Evolutionary conservation across 2,888 invertebrate species (phyloP).

Genomic region (Diaperis boleti): DNA sequence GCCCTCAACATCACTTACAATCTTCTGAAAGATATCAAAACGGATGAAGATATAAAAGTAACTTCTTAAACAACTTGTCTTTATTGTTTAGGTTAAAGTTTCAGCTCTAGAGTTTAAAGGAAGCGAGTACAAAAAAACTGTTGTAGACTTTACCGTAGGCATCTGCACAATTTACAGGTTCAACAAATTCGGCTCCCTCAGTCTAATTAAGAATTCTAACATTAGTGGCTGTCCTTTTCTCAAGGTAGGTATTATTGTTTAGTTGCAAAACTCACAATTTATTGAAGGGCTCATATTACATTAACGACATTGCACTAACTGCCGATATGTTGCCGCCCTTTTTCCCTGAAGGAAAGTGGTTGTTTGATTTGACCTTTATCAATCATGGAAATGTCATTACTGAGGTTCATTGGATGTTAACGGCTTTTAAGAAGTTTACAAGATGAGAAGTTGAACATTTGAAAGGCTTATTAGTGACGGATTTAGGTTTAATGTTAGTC

Average conservation of each 20-base stretch:
- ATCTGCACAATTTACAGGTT: constrained; percentile 24
- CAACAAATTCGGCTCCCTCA: constrained; percentile 23
- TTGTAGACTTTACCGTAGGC: constrained; percentile 28
- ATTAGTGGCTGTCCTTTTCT: constrained; percentile 25
- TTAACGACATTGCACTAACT: constrained; percentile 24
- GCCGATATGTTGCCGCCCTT: constrained; percentile 21
- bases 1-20: constrained; percentile 25
- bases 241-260: constrained; percentile 20
- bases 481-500: too few species aligned
- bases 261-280: background rate
- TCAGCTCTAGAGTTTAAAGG: constrained; percentile 21
- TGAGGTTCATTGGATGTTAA: constrained; percentile 23
- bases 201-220: constrained; percentile 25
- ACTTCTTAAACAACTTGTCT: background rate
- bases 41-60: constrained; percentile 27
- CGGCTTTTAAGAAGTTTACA: too few species aligned
- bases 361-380: constrained; percentile 16
- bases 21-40: constrained; percentile 7
- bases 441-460: too few species aligned
- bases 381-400: background rate
- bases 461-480: too few species aligned
- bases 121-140: constrained; percentile 30
- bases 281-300: constrained; percentile 30
- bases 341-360: constrained; percentile 34
- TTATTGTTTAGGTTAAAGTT: constrained; percentile 15